Evolutionary conservation across 2,113 vertebrate species (phyloP).

Genomic region (Amblyopsis rosae): DNA sequence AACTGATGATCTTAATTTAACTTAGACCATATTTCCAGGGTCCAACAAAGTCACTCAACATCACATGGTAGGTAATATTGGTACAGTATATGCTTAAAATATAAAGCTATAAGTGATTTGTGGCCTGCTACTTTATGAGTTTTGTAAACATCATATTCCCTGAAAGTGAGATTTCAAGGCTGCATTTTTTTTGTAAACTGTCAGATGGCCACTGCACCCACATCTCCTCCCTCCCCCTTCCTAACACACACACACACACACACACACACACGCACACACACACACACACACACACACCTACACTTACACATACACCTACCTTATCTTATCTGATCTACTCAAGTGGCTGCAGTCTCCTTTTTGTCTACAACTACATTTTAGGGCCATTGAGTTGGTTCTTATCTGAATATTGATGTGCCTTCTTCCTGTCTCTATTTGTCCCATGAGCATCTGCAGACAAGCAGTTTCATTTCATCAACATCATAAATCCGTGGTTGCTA

Average conservation of each 20-base stretch:
- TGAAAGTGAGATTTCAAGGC: not conserved
- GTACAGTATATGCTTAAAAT: not conserved
- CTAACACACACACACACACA: not conserved
- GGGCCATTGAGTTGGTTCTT: conserved; percentile 47
- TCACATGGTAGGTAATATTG: not conserved
- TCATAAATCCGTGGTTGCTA: too few relatives aligned
- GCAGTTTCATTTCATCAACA: too few relatives aligned
- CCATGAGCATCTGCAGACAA: not conserved
- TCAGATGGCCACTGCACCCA: not conserved
- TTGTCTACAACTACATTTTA: conserved; percentile 71
- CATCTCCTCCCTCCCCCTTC: not conserved
- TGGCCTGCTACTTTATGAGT: not conserved
- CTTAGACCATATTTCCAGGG: not conserved
- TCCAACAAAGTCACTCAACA: not conserved
- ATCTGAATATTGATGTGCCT: conserved; percentile 58
- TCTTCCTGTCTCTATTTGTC: conserved; percentile 17
- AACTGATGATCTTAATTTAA: not conserved
- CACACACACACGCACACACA: conserved; percentile 8
- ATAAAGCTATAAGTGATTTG: not conserved
- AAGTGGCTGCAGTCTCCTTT: conserved; percentile 78
- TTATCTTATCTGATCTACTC: conserved; percentile 69
- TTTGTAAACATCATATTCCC: not conserved
- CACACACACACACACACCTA: conserved; percentile 15
- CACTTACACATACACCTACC: conserved; percentile 1
- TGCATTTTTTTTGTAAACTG: not conserved